Base-by-base conservation (phyloP, 2,113 vertebrate species). In the Australoheros scitulus region DNA sequence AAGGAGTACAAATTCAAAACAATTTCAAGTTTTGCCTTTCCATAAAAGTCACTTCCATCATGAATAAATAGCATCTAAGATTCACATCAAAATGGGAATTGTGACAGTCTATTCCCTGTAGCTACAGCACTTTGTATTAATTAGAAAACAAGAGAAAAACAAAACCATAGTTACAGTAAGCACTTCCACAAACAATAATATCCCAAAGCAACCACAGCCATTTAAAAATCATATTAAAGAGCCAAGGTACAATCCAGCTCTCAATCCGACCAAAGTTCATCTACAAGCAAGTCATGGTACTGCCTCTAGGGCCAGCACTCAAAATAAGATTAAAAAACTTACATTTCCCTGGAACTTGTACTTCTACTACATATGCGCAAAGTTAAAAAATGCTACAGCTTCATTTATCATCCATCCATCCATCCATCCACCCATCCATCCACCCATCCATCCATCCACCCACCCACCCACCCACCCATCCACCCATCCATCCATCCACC, bases 21-120 rank as follows among this genome's bases (percentile, higher is more conserved):
- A 58, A 81, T 86, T 90, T 47, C 0, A 56, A 60, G 56, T 52
- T 68, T 70, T 78, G 64, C 29, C 15, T 74, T 65, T 81, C 32
- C 59, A 61, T 68, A n/a, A 85, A 85, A 72, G 76, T 82, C 55
- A 43, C 26, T 78, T 77, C 15, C 58, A 61, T 41, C 7, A 18
- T 6, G 5, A 63, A 79, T 75, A 43, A 87, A 84, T 61, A 70
- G 41, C 55, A 41, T n/a, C 50, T 17, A 26, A 82, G 20, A 55
- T 75, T 64, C 55, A 32, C 59, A 80, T 81, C 60, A 81, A 34
- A 70, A 50, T 5, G 15, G 22, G 38, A 61, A 34, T n/a, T 59
- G 13, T 60, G 61, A 70, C 59, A 55, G n/a, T 87, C 20, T 77
- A 55, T 52, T 58, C 3, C 59, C 83, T 76, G 17, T 26, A 56